A percentile compares a stretch with the other conserved stretches of the same genome.
phyloP scores from a whole-genome alignment of 2,113 vertebrate genomes.

The Blennius ocellaris region DNA sequence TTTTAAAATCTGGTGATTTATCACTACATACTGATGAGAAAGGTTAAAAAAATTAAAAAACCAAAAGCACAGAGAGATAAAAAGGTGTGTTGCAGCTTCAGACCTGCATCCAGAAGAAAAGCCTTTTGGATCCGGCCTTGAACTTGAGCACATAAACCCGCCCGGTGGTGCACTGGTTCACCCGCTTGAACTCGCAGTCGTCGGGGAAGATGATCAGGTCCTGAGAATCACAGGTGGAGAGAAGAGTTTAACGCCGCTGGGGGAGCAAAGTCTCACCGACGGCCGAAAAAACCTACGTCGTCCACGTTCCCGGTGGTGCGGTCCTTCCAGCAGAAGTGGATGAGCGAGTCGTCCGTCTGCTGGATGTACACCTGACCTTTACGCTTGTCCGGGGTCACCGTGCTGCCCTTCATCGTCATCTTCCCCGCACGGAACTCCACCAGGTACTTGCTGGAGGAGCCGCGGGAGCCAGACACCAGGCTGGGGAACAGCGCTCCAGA shows the following conservation, averaged over 20 bases:
- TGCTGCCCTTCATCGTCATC: constrained; percentile 95
- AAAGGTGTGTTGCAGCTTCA: too few relatives aligned
- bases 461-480: constrained; percentile 93
- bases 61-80: too few relatives aligned
- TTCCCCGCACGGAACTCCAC: constrained; percentile 98
- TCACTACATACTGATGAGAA: too few relatives aligned
- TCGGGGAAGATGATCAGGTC: constrained; percentile 98
- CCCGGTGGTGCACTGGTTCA: constrained; percentile 94
- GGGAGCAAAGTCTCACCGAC: not conserved
- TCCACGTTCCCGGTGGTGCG: constrained; percentile 93
- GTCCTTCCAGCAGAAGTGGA: constrained; percentile 99
- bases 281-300: constrained; percentile 82
- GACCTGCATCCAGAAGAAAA: constrained; percentile 99
- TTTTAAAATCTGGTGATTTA: too few relatives aligned
- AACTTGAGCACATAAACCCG: constrained; percentile 97
- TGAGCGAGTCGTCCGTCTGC: constrained; percentile 97
- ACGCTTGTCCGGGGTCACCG: constrained; percentile 95
- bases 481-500: constrained; percentile 97
- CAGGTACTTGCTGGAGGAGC: constrained; percentile 95
- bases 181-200: constrained; percentile 97
- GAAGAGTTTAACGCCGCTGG: not conserved
- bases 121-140: constrained; percentile 95
- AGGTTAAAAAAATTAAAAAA: too few relatives aligned
- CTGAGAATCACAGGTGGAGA: constrained; percentile 64
- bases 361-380: constrained; percentile 98